phyloP scores from a whole-genome alignment of 1,140 invertebrate genomes.

The Neodiprion lecontei region DNA sequence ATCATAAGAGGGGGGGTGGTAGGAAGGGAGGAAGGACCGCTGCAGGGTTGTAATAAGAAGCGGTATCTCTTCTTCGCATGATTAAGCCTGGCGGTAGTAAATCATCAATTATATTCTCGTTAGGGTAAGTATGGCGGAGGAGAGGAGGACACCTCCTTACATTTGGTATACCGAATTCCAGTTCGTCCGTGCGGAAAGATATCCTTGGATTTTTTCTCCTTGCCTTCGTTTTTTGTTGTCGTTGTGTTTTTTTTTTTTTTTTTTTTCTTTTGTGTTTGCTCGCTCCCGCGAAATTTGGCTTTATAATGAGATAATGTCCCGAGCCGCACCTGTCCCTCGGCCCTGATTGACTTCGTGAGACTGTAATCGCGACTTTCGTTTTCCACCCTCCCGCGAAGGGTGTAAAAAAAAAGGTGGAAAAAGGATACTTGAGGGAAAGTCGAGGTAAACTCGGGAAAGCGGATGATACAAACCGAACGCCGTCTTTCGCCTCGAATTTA shows the following conservation, averaged over 20 bases:
- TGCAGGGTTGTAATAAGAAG: slow-evolving; percentile 9
- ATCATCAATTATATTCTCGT: slow-evolving; percentile 60
- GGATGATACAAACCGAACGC: neutral
- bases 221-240: slow-evolving; percentile 16
- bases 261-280: slow-evolving; percentile 21
- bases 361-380: neutral
- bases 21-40: neutral
- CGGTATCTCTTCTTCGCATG: slow-evolving; percentile 56
- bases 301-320: slow-evolving; percentile 19
- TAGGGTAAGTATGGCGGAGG: slow-evolving; percentile 41
- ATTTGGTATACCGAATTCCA: neutral
- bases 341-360: neutral
- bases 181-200: slow-evolving; percentile 3
- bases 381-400: too few relatives aligned
- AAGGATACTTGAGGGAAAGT: too few relatives aligned
- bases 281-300: slow-evolving; percentile 29
- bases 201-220: neutral
- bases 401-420: too few relatives aligned
- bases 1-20: neutral
- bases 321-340: neutral
- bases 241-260: too few relatives aligned
- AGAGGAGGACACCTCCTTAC: neutral
- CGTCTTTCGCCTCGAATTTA: neutral
- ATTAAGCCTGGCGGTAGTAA: slow-evolving; percentile 51
- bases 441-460: too few relatives aligned